phyloP scores from a whole-genome alignment of 2,888 invertebrate genomes.

The Gryllus longicercus region DNA sequence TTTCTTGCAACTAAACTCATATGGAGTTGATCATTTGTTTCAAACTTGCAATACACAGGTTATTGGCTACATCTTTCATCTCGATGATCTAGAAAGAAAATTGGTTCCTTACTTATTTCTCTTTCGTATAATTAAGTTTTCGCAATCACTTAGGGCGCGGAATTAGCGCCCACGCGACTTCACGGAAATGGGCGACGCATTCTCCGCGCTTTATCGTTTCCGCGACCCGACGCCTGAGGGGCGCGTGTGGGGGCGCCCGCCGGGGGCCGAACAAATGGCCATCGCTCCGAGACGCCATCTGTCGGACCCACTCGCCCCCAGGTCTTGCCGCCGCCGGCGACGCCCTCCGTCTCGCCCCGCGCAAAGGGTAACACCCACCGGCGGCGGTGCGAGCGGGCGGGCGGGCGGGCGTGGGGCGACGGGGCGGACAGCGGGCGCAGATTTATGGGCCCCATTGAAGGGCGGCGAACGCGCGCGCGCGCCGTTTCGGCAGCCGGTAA shows the following conservation, averaged over 20 bases:
- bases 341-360: neutral
- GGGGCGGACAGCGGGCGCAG: neutral
- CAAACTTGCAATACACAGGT: no score
- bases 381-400: neutral
- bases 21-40: no score
- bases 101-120: no score
- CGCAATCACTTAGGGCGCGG: no score
- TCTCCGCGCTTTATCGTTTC: neutral
- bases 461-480: neutral
- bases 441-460: conserved; percentile 7
- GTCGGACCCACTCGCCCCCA: neutral
- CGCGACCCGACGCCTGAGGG: neutral
- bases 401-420: neutral
- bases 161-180: neutral
- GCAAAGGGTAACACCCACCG: conserved; percentile 4
- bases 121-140: no score
- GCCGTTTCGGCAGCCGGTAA: conserved; percentile 7
- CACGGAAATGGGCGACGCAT: neutral
- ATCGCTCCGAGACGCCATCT: neutral
- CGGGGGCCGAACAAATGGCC: neutral
- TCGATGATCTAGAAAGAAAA: no score
- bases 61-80: no score
- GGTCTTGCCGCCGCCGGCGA: neutral
- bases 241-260: neutral
- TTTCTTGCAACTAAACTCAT: no score